Percentiles rank a stretch among this genome's conserved stretches.
These are phyloP conservation scores for Phaonia tiefii DNA, from an alignment of 2,888 invertebrate species.

Conservation along the genomic window DNA sequence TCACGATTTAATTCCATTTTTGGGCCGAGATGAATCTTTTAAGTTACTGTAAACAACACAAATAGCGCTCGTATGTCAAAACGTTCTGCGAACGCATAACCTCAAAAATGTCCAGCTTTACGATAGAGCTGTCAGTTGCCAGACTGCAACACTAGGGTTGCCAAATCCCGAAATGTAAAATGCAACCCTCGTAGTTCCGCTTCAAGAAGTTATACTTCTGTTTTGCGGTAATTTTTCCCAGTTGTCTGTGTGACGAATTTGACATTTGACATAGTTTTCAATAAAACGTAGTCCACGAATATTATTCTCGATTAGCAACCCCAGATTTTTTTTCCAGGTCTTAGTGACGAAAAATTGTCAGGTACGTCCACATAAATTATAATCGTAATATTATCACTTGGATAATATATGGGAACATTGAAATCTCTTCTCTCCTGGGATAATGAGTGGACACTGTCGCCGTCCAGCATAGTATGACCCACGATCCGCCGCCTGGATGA, in stretches of 20 bases:
- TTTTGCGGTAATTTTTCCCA: slow-evolving; percentile 32
- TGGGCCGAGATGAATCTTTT: too few relatives aligned
- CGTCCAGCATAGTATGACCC: slow-evolving; percentile 5
- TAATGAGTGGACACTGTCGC: slow-evolving; percentile 31
- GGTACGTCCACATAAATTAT: slow-evolving; percentile 18
- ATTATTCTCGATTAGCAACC: slow-evolving; percentile 9
- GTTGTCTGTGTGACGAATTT: slow-evolving; percentile 35
- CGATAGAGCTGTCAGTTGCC: too few relatives aligned
- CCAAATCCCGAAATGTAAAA: too few relatives aligned
- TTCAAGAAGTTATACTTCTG: slow-evolving; percentile 24
- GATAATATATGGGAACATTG: slow-evolving; percentile 17
- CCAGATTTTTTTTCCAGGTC: slow-evolving; percentile 20
- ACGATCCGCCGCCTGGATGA: too few relatives aligned
- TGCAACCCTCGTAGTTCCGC: slow-evolving; percentile 13
- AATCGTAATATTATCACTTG: slow-evolving; percentile 11
- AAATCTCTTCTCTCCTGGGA: slow-evolving; percentile 13
- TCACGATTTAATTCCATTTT: too few relatives aligned
- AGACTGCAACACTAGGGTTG: too few relatives aligned
- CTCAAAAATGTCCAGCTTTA: too few relatives aligned
- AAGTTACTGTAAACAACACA: too few relatives aligned
- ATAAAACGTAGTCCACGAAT: slow-evolving; percentile 33
- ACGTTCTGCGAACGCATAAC: too few relatives aligned
- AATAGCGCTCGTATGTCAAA: too few relatives aligned
- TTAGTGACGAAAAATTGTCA: slow-evolving; percentile 31
- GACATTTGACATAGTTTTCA: slow-evolving; percentile 12